Evolutionary conservation across 64 coral and sea anemone genomes (phyloP).

Genomic region (Stylophora pistillata): DNA sequence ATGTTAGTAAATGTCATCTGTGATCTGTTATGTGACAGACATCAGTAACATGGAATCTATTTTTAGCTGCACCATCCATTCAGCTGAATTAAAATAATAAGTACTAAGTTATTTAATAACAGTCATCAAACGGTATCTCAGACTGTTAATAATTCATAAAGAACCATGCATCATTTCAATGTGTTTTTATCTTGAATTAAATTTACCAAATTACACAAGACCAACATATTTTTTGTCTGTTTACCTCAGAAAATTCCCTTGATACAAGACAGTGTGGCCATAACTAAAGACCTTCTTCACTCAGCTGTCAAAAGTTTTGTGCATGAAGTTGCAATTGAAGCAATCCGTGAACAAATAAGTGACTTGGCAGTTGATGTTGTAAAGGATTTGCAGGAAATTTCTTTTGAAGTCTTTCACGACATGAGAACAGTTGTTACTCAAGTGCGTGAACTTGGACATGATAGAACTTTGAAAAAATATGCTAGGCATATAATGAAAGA

Average conservation of each 20-base stretch:
- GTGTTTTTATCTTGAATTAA: neutral
- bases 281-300: constrained; percentile 75
- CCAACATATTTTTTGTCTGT: constrained; percentile 58
- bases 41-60: too few species aligned
- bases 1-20: too few species aligned
- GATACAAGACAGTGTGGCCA: constrained; percentile 63
- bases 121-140: too few species aligned
- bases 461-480: constrained; percentile 54
- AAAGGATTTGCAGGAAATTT: constrained; percentile 86
- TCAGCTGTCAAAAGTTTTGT: constrained; percentile 61
- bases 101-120: too few species aligned
- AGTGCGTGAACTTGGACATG: constrained; percentile 66
- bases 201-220: neutral
- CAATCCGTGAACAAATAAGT: constrained; percentile 65
- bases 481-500: constrained; percentile 79
- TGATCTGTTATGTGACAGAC: too few species aligned
- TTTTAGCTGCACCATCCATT: too few species aligned
- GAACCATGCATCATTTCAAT: too few species aligned
- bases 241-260: constrained; percentile 80
- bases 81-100: too few species aligned
- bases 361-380: constrained; percentile 75
- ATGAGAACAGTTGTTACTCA: constrained; percentile 75
- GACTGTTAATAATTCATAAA: too few species aligned
- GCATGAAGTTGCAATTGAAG: constrained; percentile 65
- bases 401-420: constrained; percentile 73